Conservation (phyloP, 2,113 vertebrate species). For the Ctenodactylus gundi region DNA sequence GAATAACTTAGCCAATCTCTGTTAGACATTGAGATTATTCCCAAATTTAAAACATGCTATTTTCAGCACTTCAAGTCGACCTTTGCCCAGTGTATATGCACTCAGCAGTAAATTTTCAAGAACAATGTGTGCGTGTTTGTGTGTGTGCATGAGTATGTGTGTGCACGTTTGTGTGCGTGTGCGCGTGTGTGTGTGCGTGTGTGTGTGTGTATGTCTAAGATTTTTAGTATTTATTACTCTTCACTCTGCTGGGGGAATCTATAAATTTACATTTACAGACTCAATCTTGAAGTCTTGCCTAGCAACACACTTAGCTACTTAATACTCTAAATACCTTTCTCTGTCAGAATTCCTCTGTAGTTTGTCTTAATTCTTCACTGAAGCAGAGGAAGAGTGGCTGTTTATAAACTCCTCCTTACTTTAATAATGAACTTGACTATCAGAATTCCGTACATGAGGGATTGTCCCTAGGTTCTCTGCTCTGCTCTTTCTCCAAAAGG, state of each 20-base stretch:
- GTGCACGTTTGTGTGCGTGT: no score
- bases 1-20: not conserved
- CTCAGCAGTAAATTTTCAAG: slow-evolving; percentile 22
- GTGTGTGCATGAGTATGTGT: no score
- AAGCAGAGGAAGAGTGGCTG: not conserved
- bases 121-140: no score
- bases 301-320: not conserved
- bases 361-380: not conserved
- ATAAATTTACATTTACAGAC: not conserved
- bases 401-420: not conserved
- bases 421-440: not conserved
- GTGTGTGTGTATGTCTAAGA: no score
- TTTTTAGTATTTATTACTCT: not conserved
- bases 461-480: not conserved
- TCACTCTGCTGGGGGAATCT: not conserved
- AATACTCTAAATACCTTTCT: not conserved
- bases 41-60: not conserved
- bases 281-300: not conserved
- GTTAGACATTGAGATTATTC: not conserved
- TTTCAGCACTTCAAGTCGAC: slow-evolving; percentile 1
- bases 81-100: not conserved
- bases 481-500: not conserved
- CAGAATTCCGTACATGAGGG: not conserved
- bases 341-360: not conserved
- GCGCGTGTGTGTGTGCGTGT: no score